Conservation (phyloP, 2,888 invertebrate genomes). For the Polymixis flavicincta region DNA sequence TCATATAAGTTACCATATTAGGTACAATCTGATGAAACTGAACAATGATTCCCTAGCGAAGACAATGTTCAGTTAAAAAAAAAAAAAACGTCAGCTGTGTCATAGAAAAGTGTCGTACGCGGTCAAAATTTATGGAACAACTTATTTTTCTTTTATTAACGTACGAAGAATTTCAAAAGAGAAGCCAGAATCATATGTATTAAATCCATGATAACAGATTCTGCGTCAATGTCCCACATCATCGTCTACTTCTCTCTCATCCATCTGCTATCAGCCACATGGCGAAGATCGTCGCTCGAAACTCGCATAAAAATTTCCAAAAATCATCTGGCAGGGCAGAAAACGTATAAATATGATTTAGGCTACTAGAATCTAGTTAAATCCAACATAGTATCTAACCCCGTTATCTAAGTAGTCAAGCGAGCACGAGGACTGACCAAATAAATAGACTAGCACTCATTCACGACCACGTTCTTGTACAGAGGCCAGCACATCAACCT, state of each 20-base stretch:
- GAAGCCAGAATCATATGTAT: too few species aligned
- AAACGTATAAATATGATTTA: not conserved
- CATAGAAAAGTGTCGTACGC: too few species aligned
- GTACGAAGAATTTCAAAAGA: too few species aligned
- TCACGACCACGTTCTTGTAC: not conserved
- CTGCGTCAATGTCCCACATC: too few species aligned
- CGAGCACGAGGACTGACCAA: conserved; percentile 23
- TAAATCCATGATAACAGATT: too few species aligned
- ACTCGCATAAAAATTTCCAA: not conserved
- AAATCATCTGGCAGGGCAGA: not conserved
- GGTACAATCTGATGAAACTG: not conserved
- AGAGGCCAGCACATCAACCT: too few species aligned
- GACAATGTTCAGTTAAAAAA: too few species aligned
- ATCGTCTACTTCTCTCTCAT: not conserved
- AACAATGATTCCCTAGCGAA: too few species aligned
- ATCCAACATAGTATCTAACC: conserved; percentile 15
- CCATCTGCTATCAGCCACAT: not conserved
- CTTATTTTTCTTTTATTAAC: too few species aligned
- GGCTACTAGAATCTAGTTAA: not conserved
- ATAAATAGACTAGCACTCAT: conserved; percentile 4
- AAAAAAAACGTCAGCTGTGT: too few species aligned
- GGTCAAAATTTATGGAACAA: too few species aligned
- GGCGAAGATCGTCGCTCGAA: not conserved
- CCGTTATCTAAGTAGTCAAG: conserved; percentile 54
- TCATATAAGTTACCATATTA: not conserved